Base-by-base conservation (phyloP, 2,113 vertebrate genomes). In the Scomber colias region DNA sequence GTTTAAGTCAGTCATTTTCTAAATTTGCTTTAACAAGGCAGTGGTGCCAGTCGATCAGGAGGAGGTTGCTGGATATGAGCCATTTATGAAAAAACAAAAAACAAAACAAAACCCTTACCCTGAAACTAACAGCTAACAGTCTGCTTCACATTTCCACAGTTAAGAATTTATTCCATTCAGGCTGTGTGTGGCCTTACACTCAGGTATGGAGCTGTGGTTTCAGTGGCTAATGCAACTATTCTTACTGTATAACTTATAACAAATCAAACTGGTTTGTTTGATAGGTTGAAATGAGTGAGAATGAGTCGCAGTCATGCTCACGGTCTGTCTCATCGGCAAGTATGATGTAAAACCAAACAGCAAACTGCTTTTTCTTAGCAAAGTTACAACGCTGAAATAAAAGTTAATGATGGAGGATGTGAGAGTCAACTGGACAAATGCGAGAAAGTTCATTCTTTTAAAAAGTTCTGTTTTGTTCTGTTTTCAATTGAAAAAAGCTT, bases 1-100 rank as follows among this genome's bases (percentile, higher is more conserved):
- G 91, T 90, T 91, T 86, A 91, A 27, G 71, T 35, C 51, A 7
- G 81, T 67, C 57, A 86, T 91, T 87, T 91, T 87, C 75, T 88
- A 84, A 83, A 92, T 92, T 78, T 74, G 55, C 31, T 83, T 90
- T 93, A 92, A 93, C 79, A 81, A 90, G 86, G 13, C 79, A 55
- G 66, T 87, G 82, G 84, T 88, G 85, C 91, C 92, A 84, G 77
- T 81, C 19, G 45, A 60, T 56, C 35, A 35, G 77, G 62, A 80
- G 70, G 76, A 46, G 50, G 66, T 54, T 75, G 56, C 57, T 66
- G 9, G 46, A 15, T 73, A n/a, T 44, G 62, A 81, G 81, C 75
- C 53, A 81, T 71, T 64, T 7, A 40, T 9, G 8, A 7, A 35
- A 35, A 35, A 40, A 27, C 67, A 88, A 82, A 55, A 51, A 74